A percentile compares a stretch with the other conserved stretches of the same genome.
phyloP scores from a whole-genome alignment of 92 coral and sea anemone genomes.

The Zoanthus gigantus region DNA sequence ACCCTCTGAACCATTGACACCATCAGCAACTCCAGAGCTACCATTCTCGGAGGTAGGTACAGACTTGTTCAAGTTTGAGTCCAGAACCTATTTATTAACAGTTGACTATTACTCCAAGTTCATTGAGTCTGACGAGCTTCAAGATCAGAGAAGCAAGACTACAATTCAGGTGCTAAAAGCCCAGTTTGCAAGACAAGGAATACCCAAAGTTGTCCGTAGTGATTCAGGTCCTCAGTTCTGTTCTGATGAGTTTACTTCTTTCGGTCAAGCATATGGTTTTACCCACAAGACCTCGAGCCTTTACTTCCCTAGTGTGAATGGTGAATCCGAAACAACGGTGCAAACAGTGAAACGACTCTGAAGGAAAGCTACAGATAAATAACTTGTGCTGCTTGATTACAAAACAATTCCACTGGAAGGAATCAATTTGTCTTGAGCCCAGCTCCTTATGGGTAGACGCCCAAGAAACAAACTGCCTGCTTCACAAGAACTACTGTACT shows the following conservation, averaged over 20 bases:
- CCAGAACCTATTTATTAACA: slow-evolving; percentile 43
- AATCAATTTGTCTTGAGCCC: slow-evolving; percentile 56
- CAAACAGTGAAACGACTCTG: slow-evolving; percentile 42
- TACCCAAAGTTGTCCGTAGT: slow-evolving; percentile 3
- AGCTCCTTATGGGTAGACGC: neutral
- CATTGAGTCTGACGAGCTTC: slow-evolving; percentile 58
- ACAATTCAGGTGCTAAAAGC: slow-evolving; percentile 49
- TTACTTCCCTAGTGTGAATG: no score
- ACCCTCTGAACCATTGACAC: slow-evolving; percentile 36
- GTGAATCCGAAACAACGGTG: slow-evolving; percentile 50
- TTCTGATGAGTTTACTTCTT: no score
- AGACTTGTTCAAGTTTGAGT: slow-evolving; percentile 49
- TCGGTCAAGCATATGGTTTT: no score
- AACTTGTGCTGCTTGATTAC: no score
- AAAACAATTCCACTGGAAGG: neutral
- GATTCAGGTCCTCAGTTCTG: no score
- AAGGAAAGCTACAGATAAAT: no score
- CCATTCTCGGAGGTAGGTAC: neutral
- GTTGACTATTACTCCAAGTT: slow-evolving; percentile 56
- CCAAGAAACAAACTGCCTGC: slow-evolving; percentile 14
- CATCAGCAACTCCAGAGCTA: slow-evolving; percentile 24
- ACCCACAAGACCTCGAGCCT: no score
- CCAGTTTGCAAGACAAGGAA: slow-evolving; percentile 56
- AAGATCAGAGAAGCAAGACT: slow-evolving; percentile 18
- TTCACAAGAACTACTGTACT: neutral